Base-by-base conservation (phyloP, 2,113 vertebrate genomes). In the Solea senegalensis region DNA sequence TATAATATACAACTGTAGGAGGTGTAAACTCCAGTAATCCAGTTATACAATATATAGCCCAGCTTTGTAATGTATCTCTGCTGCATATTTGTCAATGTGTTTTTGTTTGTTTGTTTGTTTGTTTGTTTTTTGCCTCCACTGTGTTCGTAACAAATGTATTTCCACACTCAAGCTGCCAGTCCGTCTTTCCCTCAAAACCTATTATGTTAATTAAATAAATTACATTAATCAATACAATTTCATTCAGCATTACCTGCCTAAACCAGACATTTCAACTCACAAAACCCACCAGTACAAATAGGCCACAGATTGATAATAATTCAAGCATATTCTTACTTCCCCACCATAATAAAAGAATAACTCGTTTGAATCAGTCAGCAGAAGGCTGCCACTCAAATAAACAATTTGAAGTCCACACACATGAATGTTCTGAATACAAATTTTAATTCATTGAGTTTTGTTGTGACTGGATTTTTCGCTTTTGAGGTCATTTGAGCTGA, bases 391-490 rank as follows among this genome's bases (percentile, higher is more conserved):
- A 65, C 75, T 80, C 45, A 65, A 46, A 69, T 72, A 73, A 52
- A 49, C n/a, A 39, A 48, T 73, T 74, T 21, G 71, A 83, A 75
- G 70, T 9, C 34, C 34, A 34, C 34, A 63, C 1, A 16, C 64
- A 26, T 15, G 9, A 65, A 73, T 9, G 9, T 27, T 5, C 43
- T 27, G 28, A 75, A 21, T 65, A 57, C 57, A 39, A 41, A 0
- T 0, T 51, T 15, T 51, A 68, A 57, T 65, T 72, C 52, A 70
- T 7, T 45, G 16, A 52, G 50, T 66, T 55, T n/a, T 51, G 12
- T 59, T 26, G 55, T 76, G 60, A 80, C 59, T 75, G 45, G 49
- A 65, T 74, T 73, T 68, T 28, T 21, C 72, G 28, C 63, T 44
- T 62, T 72, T 68, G 65, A 76, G 65, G 68, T 67, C 60, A 72